Evolutionary conservation across 2,113 vertebrate species (phyloP).

Genomic region (Capreolus pygargus): DNA sequence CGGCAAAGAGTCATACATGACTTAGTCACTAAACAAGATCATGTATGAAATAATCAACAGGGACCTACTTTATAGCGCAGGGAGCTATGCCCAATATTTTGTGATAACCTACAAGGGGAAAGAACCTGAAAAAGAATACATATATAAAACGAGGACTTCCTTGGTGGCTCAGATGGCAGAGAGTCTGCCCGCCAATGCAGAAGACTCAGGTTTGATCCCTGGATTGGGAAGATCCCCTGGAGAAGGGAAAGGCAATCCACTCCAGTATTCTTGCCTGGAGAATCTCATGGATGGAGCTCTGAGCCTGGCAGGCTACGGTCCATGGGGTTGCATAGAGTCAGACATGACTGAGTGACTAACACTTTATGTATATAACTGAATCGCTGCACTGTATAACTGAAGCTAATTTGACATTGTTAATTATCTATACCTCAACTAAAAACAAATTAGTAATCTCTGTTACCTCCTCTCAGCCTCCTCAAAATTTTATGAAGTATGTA

Average conservation of each 20-base stretch:
- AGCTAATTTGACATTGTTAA: neutral
- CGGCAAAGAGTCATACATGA: neutral
- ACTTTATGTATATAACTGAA: neutral
- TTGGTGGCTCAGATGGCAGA: neutral
- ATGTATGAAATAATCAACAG: neutral
- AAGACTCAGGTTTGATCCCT: neutral
- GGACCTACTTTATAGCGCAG: neutral
- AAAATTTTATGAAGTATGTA: neutral
- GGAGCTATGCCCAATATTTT: neutral
- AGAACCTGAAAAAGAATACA: neutral
- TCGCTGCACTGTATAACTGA: neutral
- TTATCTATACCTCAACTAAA: neutral
- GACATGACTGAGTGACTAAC: neutral
- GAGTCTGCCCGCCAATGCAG: neutral
- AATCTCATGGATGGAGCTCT: neutral
- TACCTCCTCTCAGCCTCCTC: neutral
- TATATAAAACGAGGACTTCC: neutral
- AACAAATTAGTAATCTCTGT: neutral
- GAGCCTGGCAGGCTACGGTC: neutral
- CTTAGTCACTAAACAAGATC: neutral
- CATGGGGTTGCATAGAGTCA: neutral
- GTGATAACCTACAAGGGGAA: neutral
- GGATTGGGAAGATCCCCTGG: neutral
- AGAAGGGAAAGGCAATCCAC: neutral
- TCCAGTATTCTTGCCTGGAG: neutral